Evolutionary conservation across 64 coral and sea anemone species (phyloP).

Genomic region (Porites lutea): DNA sequence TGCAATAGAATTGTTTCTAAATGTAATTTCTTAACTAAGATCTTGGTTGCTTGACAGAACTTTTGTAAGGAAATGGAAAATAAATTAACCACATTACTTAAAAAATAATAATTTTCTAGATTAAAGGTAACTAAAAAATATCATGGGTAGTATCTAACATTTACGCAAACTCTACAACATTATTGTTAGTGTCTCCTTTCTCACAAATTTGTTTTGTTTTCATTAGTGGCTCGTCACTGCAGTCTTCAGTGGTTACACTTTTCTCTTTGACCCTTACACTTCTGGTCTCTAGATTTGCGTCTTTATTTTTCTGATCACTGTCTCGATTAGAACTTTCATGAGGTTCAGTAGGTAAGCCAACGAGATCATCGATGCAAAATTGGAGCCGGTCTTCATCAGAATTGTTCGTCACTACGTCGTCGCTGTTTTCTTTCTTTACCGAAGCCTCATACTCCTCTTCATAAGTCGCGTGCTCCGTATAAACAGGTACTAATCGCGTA

Average conservation of each 20-base stretch:
- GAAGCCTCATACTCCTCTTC: slow-evolving; percentile 11
- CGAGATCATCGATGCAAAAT: not conserved
- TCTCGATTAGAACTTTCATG: not conserved
- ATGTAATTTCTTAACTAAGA: too few relatives aligned
- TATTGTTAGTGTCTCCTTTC: not conserved
- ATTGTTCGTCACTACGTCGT: not conserved
- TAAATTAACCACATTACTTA: too few relatives aligned
- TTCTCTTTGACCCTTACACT: not conserved
- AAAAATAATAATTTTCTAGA: too few relatives aligned
- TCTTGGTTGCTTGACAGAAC: too few relatives aligned
- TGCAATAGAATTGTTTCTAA: too few relatives aligned
- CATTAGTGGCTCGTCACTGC: not conserved
- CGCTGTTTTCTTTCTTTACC: not conserved
- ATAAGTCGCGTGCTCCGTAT: slow-evolving; percentile 27
- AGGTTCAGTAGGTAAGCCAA: not conserved
- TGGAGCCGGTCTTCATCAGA: not conserved
- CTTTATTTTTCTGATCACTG: not conserved
- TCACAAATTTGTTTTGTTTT: not conserved
- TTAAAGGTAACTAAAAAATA: not conserved
- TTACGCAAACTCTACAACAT: not conserved
- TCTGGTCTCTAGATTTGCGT: not conserved
- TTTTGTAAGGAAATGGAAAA: too few relatives aligned
- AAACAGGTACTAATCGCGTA: slow-evolving; percentile 42
- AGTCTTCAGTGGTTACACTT: not conserved
- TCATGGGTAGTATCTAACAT: not conserved